Evolutionary conservation across 2,797 vertebrate genomes (phyloP).

Genomic region (Poeciliopsis infans): DNA sequence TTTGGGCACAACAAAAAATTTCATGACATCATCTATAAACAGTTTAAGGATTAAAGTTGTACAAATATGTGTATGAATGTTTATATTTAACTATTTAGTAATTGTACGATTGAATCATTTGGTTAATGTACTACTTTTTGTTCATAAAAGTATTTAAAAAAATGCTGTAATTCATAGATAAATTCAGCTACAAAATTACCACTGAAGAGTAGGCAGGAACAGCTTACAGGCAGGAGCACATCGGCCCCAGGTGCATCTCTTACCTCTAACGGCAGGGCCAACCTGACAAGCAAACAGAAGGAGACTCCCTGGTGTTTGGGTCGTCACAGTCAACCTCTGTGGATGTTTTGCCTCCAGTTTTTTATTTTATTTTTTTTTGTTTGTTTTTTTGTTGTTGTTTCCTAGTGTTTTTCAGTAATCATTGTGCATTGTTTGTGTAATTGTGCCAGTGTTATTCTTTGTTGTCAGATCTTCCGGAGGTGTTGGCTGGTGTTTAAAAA

Average conservation of each 20-base stretch:
- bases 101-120: constrained; percentile 14
- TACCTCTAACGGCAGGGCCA: neutral
- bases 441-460: constrained; percentile 40
- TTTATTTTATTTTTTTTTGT: constrained; percentile 23
- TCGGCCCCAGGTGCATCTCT: neutral
- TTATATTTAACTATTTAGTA: constrained; percentile 14
- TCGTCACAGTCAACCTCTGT: neutral
- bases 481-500: constrained; percentile 99
- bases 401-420: constrained; percentile 24
- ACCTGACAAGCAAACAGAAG: neutral
- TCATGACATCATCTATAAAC: constrained; percentile 6
- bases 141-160: neutral
- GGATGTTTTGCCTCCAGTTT: constrained; percentile 7
- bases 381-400: constrained; percentile 11
- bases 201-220: neutral
- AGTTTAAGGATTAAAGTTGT: constrained; percentile 10
- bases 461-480: constrained; percentile 92
- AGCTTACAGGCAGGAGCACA: neutral
- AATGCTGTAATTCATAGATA: too few relatives aligned
- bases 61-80: constrained; percentile 4
- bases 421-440: constrained; percentile 39
- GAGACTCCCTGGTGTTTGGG: neutral
- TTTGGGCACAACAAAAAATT: constrained; percentile 1
- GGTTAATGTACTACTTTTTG: constrained; percentile 13
- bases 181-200: neutral